Percentiles rank a stretch among this genome's conserved stretches.
Evolutionary conservation across 1,140 invertebrate species (phyloP).

Genomic region (Cotesia glomerata): DNA sequence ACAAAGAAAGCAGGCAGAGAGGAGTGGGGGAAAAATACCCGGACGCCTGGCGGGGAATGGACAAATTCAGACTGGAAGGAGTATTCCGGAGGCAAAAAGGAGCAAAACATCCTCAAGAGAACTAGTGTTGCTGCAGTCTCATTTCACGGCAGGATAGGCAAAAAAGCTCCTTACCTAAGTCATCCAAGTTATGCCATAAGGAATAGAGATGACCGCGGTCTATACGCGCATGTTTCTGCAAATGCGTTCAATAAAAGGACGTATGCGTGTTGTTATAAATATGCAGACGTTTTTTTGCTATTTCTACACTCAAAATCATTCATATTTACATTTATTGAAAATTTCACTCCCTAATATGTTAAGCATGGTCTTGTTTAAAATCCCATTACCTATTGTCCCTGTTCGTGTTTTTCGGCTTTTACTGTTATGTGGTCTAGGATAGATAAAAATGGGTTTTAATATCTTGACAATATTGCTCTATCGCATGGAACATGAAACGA

Average conservation of each 20-base stretch:
- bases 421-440: too few relatives aligned
- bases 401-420: too few relatives aligned
- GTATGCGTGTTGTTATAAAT: slow-evolving; percentile 1
- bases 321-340: too few relatives aligned
- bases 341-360: too few relatives aligned
- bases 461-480: too few relatives aligned
- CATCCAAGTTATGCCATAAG: slow-evolving; percentile 37
- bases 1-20: slow-evolving; percentile 15
- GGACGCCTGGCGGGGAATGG: slow-evolving; percentile 4
- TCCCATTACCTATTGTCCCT: too few relatives aligned
- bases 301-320: not conserved
- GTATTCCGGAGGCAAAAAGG: slow-evolving; percentile 7
- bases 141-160: slow-evolving; percentile 47
- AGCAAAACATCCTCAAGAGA: slow-evolving; percentile 36
- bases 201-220: slow-evolving; percentile 45
- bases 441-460: too few relatives aligned
- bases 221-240: slow-evolving; percentile 17
- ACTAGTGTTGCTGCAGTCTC: slow-evolving; percentile 42
- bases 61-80: slow-evolving; percentile 5
- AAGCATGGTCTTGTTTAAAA: too few relatives aligned
- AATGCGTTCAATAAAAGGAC: slow-evolving; percentile 19
- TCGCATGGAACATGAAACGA: too few relatives aligned
- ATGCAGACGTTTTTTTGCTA: not conserved
- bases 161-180: slow-evolving; percentile 38
- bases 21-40: slow-evolving; percentile 28